Evolutionary conservation across 37 sponge, comb jelly and placozoan species (phyloP), one percentile per base, ranked within the genome.

Genomic region (Amphimedon queenslandica): DNA sequence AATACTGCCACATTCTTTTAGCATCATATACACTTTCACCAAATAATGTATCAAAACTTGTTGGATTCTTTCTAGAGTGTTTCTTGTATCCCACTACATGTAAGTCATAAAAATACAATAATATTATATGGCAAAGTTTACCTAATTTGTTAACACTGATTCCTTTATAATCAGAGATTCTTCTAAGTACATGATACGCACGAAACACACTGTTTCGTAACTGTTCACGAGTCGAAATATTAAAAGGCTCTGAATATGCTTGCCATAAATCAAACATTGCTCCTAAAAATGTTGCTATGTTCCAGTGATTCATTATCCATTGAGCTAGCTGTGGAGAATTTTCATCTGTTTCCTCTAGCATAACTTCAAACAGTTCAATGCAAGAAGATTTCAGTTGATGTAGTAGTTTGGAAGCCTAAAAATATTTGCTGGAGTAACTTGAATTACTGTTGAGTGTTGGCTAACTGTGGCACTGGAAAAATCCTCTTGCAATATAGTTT

Each of bases 311-410:
- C 8, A n/a, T 25, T 60, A 60, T n/a, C 27, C 27, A 25, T 60
- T n/a, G 5, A n/a, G 61, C 61, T n/a, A 60, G 21, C 28, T 25
- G 5, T 60, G 61, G 27, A 6, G 27, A 25, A 6, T 5, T 25
- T 6, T 11, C 21, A 60, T 60, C 61, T 11, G 61, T 60, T n/a
- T 60, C 61, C 21, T 60, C 61, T 25, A 60, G 28, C 61, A 60
- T 60, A 25, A 60, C 61, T 60, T 60, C 61, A n/a, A 60, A 60
- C 5, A 60, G 27, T 25, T 60, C 61, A 25, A 60, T n/a, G 27
- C 24, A 11, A 25, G 61, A 60, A 60, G 24, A 60, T n/a, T 60
- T 60, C 8, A 60, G 5, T 13, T 47, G 8, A 18, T 47, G 53
- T 18, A 47, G 53, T 18, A 13, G 53, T 47, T 47, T 13, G 8